Base-by-base conservation (phyloP, 2,797 vertebrate species). In the Eupleurogrammus muticus region DNA sequence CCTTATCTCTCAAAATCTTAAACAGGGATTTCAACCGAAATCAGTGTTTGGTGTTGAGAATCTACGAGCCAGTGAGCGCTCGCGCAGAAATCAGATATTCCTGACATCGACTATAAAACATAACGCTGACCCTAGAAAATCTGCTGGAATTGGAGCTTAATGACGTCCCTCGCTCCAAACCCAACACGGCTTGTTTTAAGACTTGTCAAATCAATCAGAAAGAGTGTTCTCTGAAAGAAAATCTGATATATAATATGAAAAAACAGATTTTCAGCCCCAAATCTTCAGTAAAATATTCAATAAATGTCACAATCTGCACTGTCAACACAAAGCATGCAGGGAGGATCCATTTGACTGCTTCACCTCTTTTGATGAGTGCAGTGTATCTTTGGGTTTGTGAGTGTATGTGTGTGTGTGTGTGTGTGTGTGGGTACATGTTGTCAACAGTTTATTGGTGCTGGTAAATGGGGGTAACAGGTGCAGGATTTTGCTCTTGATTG, bases 11-110 rank as follows among this genome's bases (percentile, higher is more conserved):
- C 49, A 24, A 59, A 62, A 34, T 9, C 47, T 19, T 13, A 14
- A 2, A 17, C 57, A 52, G 3, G 61, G 48, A 58, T 64, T 71
- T 72, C 60, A 35, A 42, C 36, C 38, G 53, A 23, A 46, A 42
- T 58, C 17, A 5, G 17, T 21, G 36, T 24, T 72, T 53, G 4
- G 49, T 20, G n/a, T 36, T 24, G 5, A n/a, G 46, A 66, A 51
- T 50, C 28, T 36, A 16, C 52, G 36, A 65, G 59, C 13, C 2
- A 23, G 16, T 32, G 21, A 38, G 21, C 12, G 20, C 11, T 36
- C 6, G 36, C 42, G 19, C 16, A 19, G n/a, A 38, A 47, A 23
- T 59, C 47, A 66, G 17, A 69, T 61, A 40, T 38, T 69, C 11
- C 9, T 12, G 8, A 54, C 54, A 66, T 61, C 5, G 14, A 3